phyloP scores from a whole-genome alignment of 2,888 invertebrate genomes.

The Sinopyrophorus schimmeli region DNA sequence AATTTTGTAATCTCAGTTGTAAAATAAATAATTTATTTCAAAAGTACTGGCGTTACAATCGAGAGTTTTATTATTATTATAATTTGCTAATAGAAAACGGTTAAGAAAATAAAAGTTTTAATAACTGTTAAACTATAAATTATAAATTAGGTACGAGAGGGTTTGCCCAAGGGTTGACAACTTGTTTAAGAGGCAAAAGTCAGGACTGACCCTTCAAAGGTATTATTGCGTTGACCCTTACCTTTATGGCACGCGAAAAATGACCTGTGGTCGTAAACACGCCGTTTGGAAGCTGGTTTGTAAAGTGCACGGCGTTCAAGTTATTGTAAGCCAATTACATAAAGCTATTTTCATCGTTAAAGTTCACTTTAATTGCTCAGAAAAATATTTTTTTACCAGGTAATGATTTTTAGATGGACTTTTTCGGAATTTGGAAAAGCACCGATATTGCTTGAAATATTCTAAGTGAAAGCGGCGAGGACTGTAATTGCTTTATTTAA shows the following conservation, averaged over 20 bases:
- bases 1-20: conserved; percentile 18
- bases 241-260: conserved; percentile 27
- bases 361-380: conserved; percentile 1
- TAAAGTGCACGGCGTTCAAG: neutral
- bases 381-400: conserved; percentile 22
- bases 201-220: conserved; percentile 15
- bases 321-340: neutral
- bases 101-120: conserved; percentile 12
- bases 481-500: conserved; percentile 34
- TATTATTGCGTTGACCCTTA: conserved; percentile 20
- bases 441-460: conserved; percentile 32
- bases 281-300: conserved; percentile 29
- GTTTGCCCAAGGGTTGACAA: conserved; percentile 23
- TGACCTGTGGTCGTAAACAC: conserved; percentile 36
- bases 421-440: too few species aligned
- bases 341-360: neutral
- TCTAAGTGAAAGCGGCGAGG: conserved; percentile 32
- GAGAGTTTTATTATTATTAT: conserved; percentile 2
- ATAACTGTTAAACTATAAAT: conserved; percentile 23
- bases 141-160: conserved; percentile 16
- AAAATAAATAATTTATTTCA: too few species aligned
- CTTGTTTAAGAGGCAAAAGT: conserved; percentile 21
- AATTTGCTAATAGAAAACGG: conserved; percentile 18
- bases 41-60: neutral
- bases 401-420: too few species aligned